phyloP scores from a whole-genome alignment of 2,888 invertebrate species.

The Standfussiana lucernea region DNA sequence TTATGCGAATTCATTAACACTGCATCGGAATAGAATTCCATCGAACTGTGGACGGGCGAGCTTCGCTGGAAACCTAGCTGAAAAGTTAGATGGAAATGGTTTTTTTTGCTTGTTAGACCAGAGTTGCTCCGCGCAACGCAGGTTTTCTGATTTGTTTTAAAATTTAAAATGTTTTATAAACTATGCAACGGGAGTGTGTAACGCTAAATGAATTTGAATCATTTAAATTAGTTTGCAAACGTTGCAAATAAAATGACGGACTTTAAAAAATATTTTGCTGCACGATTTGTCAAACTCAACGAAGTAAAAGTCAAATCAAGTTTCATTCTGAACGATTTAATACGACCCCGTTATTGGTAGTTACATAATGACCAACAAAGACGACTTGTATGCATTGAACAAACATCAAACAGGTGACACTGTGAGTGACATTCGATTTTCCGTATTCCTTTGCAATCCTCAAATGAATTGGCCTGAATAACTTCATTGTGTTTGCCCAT shows the following conservation, averaged over 20 bases:
- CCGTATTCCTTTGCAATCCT: constrained; percentile 25
- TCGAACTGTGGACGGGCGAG: constrained; percentile 80
- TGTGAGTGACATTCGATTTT: constrained; percentile 46
- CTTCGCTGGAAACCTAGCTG: constrained; percentile 81
- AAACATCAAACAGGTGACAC: constrained; percentile 11
- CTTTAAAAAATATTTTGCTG: neutral
- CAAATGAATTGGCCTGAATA: constrained; percentile 37
- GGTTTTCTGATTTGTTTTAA: constrained; percentile 75
- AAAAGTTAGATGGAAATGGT: constrained; percentile 82
- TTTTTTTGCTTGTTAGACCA: constrained; percentile 81
- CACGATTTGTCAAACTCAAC: neutral
- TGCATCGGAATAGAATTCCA: constrained; percentile 81
- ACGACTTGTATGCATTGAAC: constrained; percentile 32
- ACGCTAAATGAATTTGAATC: neutral
- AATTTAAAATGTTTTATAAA: constrained; percentile 20
- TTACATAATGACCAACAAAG: constrained; percentile 29
- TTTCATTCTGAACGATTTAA: neutral
- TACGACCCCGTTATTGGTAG: constrained; percentile 2
- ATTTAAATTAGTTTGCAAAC: constrained; percentile 6
- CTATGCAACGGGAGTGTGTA: neutral
- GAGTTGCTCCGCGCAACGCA: constrained; percentile 74
- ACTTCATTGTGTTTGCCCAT: constrained; percentile 27
- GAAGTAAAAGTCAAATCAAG: constrained; percentile 5
- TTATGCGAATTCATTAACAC: constrained; percentile 80
- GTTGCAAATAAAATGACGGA: neutral